Conservation (phyloP, 2,113 vertebrate genomes). For the Xiphophorus hellerii region DNA sequence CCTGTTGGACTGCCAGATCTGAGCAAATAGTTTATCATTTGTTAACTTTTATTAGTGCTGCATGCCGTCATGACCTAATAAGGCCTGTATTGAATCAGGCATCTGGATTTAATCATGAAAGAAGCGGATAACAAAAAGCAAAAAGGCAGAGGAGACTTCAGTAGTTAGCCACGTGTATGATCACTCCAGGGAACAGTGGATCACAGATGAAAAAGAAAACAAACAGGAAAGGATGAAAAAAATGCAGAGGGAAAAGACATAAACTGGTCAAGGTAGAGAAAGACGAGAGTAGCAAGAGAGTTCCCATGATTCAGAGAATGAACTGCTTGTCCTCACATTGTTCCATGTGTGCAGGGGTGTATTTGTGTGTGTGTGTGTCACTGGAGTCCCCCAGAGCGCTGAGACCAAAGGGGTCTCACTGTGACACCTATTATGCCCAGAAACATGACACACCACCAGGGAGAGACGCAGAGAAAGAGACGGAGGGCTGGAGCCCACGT, state of each 20-base stretch:
- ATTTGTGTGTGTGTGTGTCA: constrained; percentile 47
- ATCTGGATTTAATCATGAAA: constrained; percentile 33
- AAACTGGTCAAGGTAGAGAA: constrained; percentile 48
- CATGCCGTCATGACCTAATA: constrained; percentile 13
- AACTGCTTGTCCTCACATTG: constrained; percentile 70
- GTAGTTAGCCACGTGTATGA: constrained; percentile 34
- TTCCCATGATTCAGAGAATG: constrained; percentile 80
- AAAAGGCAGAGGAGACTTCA: neutral
- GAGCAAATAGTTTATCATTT: constrained; percentile 8
- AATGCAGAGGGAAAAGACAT: constrained; percentile 33
- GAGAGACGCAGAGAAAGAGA: constrained; percentile 62
- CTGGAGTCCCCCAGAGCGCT: constrained; percentile 61
- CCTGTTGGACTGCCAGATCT: neutral
- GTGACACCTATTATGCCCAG: constrained; percentile 72
- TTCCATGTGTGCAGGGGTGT: constrained; percentile 46
- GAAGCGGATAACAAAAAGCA: constrained; percentile 14
- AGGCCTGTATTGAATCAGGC: constrained; percentile 15
- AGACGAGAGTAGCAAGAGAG: constrained; percentile 58
- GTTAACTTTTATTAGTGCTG: constrained; percentile 24
- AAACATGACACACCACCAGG: constrained; percentile 79
- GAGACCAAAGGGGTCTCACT: constrained; percentile 72
- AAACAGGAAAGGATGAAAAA: constrained; percentile 27
- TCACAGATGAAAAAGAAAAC: constrained; percentile 24
- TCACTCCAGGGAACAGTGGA: constrained; percentile 13
- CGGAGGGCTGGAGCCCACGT: constrained; percentile 16